Base-by-base conservation (phyloP, 2,888 invertebrate species). In the Nycteola revayana region DNA sequence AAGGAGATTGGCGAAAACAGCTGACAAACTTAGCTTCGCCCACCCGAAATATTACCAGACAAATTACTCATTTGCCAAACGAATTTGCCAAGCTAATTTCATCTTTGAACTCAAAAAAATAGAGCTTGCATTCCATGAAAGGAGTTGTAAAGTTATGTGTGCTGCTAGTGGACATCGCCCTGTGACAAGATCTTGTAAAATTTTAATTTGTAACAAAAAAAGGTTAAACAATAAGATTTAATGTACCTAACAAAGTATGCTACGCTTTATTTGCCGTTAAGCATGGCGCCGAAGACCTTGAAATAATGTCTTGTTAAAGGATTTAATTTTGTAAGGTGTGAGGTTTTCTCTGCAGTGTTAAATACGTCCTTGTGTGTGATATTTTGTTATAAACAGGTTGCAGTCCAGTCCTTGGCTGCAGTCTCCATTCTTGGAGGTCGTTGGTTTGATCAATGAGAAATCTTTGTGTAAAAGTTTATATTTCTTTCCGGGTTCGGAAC, bases 1-100 rank as follows among this genome's bases (percentile, higher is more conserved):
- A 62, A 56, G 39, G 28, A 55, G 64, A 65, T 64, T 60, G 38
- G 25, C 28, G 25, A 29, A 39, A 46, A 54, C 53, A 60, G 49
- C 59, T 49, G 52, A 54, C 60, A 52, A 49, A 43, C 52, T 39
- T 49, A 42, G 48, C 40, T 46, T 43, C 44, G 42, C 37, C 47
- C 49, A 48, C 39, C 36, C 26, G 11, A 35, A 36, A 37, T n/a
- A 21, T 14, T 14, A 14, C 2, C 14, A 14, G 14, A n/a, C n/a
- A n/a, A n/a, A n/a, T n/a, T n/a, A n/a, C n/a, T n/a, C n/a, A n/a
- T n/a, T n/a, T n/a, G n/a, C n/a, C n/a, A n/a, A n/a, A n/a, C n/a
- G n/a, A n/a, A n/a, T n/a, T 5, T 3, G 14, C 14, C 14, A 14
- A 14, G 3, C 3, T 5, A 14, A 14, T 3, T 14, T 14, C 14